A percentile compares a stretch with the other conserved stretches of the same genome.
phyloP scores from a whole-genome alignment of 2,888 invertebrate genomes.

The Meteorus colon region DNA sequence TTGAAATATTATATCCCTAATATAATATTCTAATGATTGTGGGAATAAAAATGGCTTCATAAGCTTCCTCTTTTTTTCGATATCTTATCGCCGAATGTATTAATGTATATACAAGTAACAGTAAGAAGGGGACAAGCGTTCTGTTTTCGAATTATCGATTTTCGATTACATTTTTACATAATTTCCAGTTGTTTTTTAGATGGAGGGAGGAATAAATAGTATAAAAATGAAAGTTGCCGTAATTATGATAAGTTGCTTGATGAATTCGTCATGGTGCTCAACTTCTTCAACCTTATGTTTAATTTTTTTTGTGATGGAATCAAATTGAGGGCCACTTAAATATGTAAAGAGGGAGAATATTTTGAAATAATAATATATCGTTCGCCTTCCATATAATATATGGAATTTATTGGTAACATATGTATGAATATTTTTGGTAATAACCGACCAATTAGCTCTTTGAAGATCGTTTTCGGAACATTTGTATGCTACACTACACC shows the following conservation, averaged over 20 bases:
- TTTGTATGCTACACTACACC: slow-evolving; percentile 23
- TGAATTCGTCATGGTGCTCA: too few species aligned
- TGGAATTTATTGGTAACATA: neutral
- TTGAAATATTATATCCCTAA: too few species aligned
- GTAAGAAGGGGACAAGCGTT: too few species aligned
- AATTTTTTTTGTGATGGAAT: too few species aligned
- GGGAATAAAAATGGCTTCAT: neutral
- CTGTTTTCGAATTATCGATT: neutral
- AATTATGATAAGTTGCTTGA: too few species aligned
- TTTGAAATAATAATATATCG: too few species aligned
- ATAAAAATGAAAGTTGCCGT: neutral
- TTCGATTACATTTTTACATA: neutral
- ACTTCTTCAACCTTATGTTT: too few species aligned
- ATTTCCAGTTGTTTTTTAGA: neutral
- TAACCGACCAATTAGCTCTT: slow-evolving; percentile 35
- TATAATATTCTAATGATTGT: neutral
- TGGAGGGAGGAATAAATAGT: neutral
- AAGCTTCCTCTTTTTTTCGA: neutral
- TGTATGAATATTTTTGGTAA: neutral
- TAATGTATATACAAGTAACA: too few species aligned
- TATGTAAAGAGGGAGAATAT: too few species aligned
- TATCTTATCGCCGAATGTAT: too few species aligned
- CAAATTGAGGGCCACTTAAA: too few species aligned
- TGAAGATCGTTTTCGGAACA: slow-evolving; percentile 13
- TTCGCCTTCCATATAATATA: too few species aligned